These are phyloP conservation scores for Apamea sordens DNA, from an alignment of 2,888 invertebrate species.

Conservation along the genomic window DNA sequence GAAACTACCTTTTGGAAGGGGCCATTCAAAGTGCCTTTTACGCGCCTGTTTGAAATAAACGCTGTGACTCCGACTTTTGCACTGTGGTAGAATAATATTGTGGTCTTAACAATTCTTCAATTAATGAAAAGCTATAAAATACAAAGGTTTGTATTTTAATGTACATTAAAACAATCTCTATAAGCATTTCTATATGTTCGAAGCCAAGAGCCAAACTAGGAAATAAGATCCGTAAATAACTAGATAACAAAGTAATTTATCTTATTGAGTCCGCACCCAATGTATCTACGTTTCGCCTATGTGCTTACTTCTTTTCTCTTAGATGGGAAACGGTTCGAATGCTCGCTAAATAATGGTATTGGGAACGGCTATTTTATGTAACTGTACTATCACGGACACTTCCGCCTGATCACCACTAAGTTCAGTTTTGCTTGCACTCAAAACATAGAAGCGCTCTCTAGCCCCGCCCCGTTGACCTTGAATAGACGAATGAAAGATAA, in stretches of 20 bases:
- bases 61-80: neutral
- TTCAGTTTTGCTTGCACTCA: no score
- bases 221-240: slow-evolving; percentile 65
- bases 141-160: no score
- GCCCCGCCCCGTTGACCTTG: no score
- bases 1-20: no score
- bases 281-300: slow-evolving; percentile 58
- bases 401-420: no score
- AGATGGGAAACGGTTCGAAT: slow-evolving; percentile 56
- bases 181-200: slow-evolving; percentile 17
- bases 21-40: no score
- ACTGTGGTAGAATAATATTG: neutral
- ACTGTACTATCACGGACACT: no score
- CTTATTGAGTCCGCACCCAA: slow-evolving; percentile 65
- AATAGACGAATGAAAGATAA: no score
- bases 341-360: slow-evolving; percentile 54
- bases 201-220: slow-evolving; percentile 53
- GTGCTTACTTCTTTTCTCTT: slow-evolving; percentile 57
- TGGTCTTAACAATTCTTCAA: neutral
- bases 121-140: neutral
- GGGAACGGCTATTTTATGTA: slow-evolving; percentile 43
- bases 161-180: slow-evolving; percentile 17
- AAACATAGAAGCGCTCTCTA: no score
- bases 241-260: slow-evolving; percentile 67
- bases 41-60: neutral